Percentiles rank a stretch among this genome's conserved stretches.
Conservation (phyloP, 92 coral and sea anemone species). For the Umimayanthus kanabou region DNA sequence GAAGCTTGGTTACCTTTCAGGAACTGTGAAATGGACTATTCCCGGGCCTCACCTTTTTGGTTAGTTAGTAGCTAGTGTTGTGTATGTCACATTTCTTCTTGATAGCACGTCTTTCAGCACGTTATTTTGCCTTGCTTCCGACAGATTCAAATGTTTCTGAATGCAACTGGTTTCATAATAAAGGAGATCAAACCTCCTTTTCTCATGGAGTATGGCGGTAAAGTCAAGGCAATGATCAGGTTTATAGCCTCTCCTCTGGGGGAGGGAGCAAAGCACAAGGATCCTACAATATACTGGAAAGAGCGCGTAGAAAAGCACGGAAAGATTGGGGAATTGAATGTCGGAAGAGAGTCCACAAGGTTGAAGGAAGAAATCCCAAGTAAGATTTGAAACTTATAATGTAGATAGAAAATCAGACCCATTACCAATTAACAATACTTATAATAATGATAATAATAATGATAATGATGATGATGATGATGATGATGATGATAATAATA, state of each 20-base stretch:
- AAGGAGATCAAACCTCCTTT: neutral
- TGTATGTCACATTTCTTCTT: neutral
- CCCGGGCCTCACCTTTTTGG: too few species aligned
- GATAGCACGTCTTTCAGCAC: neutral
- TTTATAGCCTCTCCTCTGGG: too few species aligned
- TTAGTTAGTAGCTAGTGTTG: too few species aligned
- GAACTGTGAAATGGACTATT: too few species aligned
- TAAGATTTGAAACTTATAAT: neutral
- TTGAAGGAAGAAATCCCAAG: constrained; percentile 11
- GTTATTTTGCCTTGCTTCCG: neutral
- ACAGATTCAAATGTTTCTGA: neutral
- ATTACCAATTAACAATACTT: too few species aligned
- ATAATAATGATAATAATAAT: too few species aligned
- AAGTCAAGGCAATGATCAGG: neutral
- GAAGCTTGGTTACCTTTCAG: too few species aligned
- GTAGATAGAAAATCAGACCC: too few species aligned
- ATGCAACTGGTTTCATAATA: neutral
- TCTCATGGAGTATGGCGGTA: neutral
- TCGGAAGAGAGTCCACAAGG: neutral
- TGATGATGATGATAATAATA: too few species aligned
- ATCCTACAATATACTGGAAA: neutral
- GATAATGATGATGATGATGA: too few species aligned
- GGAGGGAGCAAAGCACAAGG: too few species aligned
- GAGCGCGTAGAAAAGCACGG: neutral
- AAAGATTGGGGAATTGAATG: neutral